Evolutionary conservation across 1,140 invertebrate species (phyloP), one percentile per base, ranked within the genome.

Genomic region (Apis laboriosa): DNA sequence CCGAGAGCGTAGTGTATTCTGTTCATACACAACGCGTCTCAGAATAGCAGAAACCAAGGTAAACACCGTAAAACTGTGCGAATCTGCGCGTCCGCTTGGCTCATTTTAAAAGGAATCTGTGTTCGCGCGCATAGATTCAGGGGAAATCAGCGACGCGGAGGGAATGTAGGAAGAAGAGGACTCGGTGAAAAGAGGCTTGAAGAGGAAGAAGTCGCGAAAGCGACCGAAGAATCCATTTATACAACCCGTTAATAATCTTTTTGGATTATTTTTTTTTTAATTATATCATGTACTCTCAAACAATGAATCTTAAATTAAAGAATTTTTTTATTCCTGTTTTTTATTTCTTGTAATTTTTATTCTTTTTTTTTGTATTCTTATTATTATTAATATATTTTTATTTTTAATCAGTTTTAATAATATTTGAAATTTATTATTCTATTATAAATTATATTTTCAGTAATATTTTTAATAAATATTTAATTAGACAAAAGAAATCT

Each of bases 61-160:
- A 84, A 88, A 88, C 83, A 87, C 78, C 78, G 86, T 87, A 86
- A 84, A 87, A 87, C 76, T 43, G 75, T 68, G 81, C 81, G 85
- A 84, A 80, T 67, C 60, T 78, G 82, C 56, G 24, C 71, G 55
- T 73, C 71, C 53, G 61, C 24, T 55, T 70, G 43, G 82, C 81
- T 66, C 77, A 77, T 74, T 80, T 87, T 83, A 86, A 87, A 88
- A 88, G 86, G 80, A 84, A 85, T 74, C n/a, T 80, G 85, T 34
- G 66, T 9, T 1, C 9, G 64, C 11, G 34, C 34, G 15, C 28
- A 34, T 43, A 19, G 78, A 21, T 58, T 72, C 49, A n/a, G 9
- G 21, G 55, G 63, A 68, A 78, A 74, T 79, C 58, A 70, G 75
- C 68, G 84, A 67, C 64, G 73, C 70, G 74, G 63, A 71, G 84